Base-by-base conservation (phyloP, 2,888 invertebrate genomes). In the Hoplodrina ambigua region DNA sequence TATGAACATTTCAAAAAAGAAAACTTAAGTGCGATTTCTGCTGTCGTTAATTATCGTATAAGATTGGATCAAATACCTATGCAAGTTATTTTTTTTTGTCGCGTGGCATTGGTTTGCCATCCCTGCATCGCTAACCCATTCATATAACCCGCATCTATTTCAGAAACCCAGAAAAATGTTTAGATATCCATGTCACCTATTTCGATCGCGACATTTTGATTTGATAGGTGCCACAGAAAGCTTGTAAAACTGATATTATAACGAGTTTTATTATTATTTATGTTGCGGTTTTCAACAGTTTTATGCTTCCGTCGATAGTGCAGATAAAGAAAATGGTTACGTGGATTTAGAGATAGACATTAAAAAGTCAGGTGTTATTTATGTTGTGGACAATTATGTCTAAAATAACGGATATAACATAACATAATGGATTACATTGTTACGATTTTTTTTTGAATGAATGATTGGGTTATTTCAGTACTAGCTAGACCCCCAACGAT, bases 241-340 rank as follows among this genome's bases (percentile, higher is more conserved):
- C 65, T 72, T 80, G 82, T 85, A 78, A 83, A 86, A 80, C 72
- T 66, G 72, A 77, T 55, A 77, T 78, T 77, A 84, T 74, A 57
- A 73, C 71, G 73, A 81, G 77, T 86, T 87, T 84, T 86, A 85
- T 85, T 81, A 78, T 84, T 84, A 85, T 85, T 85, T 87, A 85
- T 83, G 81, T 83, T 81, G 87, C 57, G 85, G 88, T 85, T 77
- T 66, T 69, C 73, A 84, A 82, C 80, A 85, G 78, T 85, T 89
- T 89, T 88, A 89, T 88, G 86, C 82, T 83, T 88, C 89, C 89
- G 85, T 76, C 81, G 79, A 63, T 78, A 82, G 67, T 66, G 60
- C 57, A 50, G 62, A 65, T 77, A 57, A 75, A 70, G 62, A 71
- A 73, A 80, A 72, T 57, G 69, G 63, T 69, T 62, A 77, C 81